Percentiles rank a stretch among this genome's conserved stretches.
phyloP scores from a whole-genome alignment of 2,888 invertebrate species.

The Amblyjoppa proteus region DNA sequence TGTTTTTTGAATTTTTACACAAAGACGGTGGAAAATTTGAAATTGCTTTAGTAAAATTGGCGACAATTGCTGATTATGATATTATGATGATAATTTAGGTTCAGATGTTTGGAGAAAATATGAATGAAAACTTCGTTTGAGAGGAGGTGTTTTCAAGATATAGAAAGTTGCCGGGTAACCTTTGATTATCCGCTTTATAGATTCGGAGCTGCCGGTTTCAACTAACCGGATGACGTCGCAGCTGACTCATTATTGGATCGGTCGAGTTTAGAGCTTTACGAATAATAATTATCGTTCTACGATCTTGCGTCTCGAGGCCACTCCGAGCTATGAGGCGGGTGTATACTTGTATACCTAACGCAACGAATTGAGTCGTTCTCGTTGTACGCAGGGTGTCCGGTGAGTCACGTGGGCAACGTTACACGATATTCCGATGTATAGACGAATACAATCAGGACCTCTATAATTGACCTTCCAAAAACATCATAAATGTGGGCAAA shows the following conservation, averaged over 20 bases:
- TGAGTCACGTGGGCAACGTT: neutral
- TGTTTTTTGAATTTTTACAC: neutral
- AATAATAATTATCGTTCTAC: conserved; percentile 52
- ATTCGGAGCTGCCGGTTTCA: neutral
- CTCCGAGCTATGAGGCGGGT: neutral
- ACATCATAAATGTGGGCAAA: neutral
- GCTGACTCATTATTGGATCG: conserved; percentile 60
- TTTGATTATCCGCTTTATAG: neutral
- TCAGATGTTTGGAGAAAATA: neutral
- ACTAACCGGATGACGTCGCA: conserved; percentile 33
- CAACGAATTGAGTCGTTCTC: conserved; percentile 6
- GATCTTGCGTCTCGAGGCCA: conserved; percentile 46
- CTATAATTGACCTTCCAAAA: neutral
- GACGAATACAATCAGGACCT: neutral
- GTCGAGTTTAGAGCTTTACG: conserved; percentile 28
- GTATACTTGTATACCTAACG: neutral
- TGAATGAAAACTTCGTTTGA: neutral
- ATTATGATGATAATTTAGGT: neutral
- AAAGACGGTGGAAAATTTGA: neutral
- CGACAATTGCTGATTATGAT: neutral
- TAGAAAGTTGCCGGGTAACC: neutral
- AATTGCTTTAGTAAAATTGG: neutral
- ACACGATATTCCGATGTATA: neutral
- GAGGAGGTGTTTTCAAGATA: neutral
- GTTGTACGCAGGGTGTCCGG: neutral